A percentile compares a stretch with the other conserved stretches of the same genome.
These are phyloP conservation scores for Argyresthia albistria DNA, from an alignment of 2,888 invertebrate genomes.

Conservation along the genomic window DNA sequence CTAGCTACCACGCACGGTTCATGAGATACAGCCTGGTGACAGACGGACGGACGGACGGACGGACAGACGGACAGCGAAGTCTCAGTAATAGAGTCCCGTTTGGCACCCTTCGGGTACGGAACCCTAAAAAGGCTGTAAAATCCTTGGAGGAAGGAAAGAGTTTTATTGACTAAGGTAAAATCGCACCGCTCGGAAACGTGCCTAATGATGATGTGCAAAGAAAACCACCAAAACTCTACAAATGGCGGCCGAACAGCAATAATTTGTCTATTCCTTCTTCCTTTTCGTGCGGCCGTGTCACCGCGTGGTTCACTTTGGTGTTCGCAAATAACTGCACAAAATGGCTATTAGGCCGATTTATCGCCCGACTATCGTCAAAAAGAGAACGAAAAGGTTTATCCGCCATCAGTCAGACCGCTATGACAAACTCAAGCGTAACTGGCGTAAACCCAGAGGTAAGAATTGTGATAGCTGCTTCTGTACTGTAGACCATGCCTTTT, in stretches of 20 bases:
- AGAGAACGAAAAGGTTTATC: slow-evolving; percentile 98
- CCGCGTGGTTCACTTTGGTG: slow-evolving; percentile 67
- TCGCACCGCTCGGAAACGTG: background rate
- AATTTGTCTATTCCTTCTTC: slow-evolving; percentile 58
- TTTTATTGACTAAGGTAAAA: too few relatives aligned
- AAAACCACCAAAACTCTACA: slow-evolving; percentile 44
- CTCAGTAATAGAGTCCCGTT: too few relatives aligned
- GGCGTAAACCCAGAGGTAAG: slow-evolving; percentile 97
- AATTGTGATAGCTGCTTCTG: slow-evolving; percentile 3
- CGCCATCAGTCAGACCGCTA: slow-evolving; percentile 99
- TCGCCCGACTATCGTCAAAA: slow-evolving; percentile 94
- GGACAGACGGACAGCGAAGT: too few relatives aligned
- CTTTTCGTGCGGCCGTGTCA: slow-evolving; percentile 70
- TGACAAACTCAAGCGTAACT: slow-evolving; percentile 95
- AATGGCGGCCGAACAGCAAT: slow-evolving; percentile 22
- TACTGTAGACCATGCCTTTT: slow-evolving; percentile 4
- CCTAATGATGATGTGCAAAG: slow-evolving; percentile 11
- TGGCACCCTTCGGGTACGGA: too few relatives aligned
- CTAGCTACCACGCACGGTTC: too few relatives aligned
- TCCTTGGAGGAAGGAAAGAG: too few relatives aligned
- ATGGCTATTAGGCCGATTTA: slow-evolving; percentile 94
- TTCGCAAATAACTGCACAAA: slow-evolving; percentile 61
- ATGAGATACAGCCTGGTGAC: too few relatives aligned
- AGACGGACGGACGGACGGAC: too few relatives aligned
- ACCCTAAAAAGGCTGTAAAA: too few relatives aligned